Base-by-base conservation (phyloP, 2,797 vertebrate species). In the Neoniphon sammara region DNA sequence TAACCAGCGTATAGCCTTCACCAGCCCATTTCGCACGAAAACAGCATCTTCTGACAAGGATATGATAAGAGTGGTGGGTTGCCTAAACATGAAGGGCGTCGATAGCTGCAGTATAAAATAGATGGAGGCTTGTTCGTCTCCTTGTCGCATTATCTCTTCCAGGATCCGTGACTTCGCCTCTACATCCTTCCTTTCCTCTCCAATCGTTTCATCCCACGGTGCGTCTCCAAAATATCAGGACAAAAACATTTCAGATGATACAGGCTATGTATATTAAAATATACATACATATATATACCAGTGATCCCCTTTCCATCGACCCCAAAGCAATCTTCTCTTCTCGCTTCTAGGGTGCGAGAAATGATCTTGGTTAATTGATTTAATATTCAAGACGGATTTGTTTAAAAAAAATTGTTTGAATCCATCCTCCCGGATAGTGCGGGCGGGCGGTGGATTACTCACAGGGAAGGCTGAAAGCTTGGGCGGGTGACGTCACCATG, bases 401-500 rank as follows among this genome's bases (percentile, higher is more conserved):
- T 74, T 57, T 50, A 64, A 81, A 70, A 25, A 20, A 78, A 53
- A 64, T 63, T 75, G 85, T 82, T 86, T 79, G 73, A 75, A 84
- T 75, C 77, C 81, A 83, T 86, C 77, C 85, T 85, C 80, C 78
- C 46, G 80, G 75, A 81, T 66, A 36, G 82, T 72, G 78, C 81
- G 78, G 73, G 70, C 72, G 75, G 79, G 73, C 42, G 62, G 63
- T 10, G 69, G 66, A 56, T 83, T 72, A 83, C 77, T 75, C 78
- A 23, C 73, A 73, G 65, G 57, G 74, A 63, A 52, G 60, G 68
- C 67, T 39, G 36, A 39, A 39, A 56, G 73, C 78, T 68, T 69
- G 73, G 79, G 80, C 69, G 67, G 84, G 73, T 91, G 89, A 92
- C 86, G 86, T 92, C 91, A 92, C 78, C 77, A 83, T 87, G 85